A percentile compares a stretch with the other conserved stretches of the same genome.
phyloP scores from a whole-genome alignment of 2,888 invertebrate species.

The Epirrhoe alternata region DNA sequence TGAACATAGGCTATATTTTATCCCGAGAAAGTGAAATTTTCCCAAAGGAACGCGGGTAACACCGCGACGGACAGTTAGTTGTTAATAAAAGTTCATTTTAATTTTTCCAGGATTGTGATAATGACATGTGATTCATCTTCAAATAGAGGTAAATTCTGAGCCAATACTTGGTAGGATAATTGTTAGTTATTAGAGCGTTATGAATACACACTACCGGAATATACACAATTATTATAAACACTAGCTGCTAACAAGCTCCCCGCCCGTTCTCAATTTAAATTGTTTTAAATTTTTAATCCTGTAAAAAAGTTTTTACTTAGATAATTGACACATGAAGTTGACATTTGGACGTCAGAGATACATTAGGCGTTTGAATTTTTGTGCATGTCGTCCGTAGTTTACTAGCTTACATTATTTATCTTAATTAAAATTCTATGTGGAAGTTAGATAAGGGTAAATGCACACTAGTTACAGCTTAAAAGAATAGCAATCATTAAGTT shows the following conservation, averaged over 20 bases:
- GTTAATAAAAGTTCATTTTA: too few relatives aligned
- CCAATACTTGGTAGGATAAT: slow-evolving; percentile 3
- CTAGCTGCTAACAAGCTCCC: slow-evolving; percentile 21
- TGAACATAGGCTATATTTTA: too few relatives aligned
- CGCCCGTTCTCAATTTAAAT: slow-evolving; percentile 18
- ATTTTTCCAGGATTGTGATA: too few relatives aligned
- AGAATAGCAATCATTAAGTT: slow-evolving; percentile 14
- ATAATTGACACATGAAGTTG: slow-evolving; percentile 26
- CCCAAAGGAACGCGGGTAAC: too few relatives aligned
- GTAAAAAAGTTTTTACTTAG: neutral
- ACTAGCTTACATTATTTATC: neutral
- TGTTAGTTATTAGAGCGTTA: slow-evolving; percentile 3
- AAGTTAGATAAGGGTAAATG: neutral
- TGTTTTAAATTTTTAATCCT: slow-evolving; percentile 7
- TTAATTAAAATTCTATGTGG: neutral
- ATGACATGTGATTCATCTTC: neutral
- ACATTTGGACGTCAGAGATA: slow-evolving; percentile 7
- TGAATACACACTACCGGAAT: slow-evolving; percentile 16
- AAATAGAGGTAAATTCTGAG: neutral
- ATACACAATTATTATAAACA: slow-evolving; percentile 21
- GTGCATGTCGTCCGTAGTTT: neutral
- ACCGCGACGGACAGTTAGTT: too few relatives aligned
- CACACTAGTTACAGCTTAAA: neutral
- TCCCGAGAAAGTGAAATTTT: too few relatives aligned
- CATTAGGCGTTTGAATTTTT: neutral